These are phyloP conservation scores for Euproctis similis DNA, from an alignment of 2,888 invertebrate species.

Conservation along the genomic window DNA sequence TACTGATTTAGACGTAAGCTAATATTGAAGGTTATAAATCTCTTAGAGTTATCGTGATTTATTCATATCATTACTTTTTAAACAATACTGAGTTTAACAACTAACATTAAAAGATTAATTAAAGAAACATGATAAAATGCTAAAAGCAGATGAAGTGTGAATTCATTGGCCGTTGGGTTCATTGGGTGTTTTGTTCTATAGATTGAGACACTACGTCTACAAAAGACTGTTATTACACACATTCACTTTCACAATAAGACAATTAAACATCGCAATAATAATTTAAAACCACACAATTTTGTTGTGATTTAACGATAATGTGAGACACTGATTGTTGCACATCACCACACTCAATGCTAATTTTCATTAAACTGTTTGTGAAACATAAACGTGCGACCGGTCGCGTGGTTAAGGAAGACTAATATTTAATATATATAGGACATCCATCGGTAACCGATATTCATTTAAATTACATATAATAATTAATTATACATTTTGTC, in stretches of 20 bases:
- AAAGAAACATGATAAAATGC: too few relatives aligned
- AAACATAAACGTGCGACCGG: constrained; percentile 11
- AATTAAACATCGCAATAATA: constrained; percentile 6
- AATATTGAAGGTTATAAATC: constrained; percentile 1
- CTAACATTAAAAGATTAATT: too few relatives aligned
- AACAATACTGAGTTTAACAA: too few relatives aligned
- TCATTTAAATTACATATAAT: too few relatives aligned
- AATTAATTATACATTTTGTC: too few relatives aligned
- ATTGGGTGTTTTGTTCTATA: constrained; percentile 12
- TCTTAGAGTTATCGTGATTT: too few relatives aligned
- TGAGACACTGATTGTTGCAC: background rate
- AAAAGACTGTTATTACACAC: constrained; percentile 7
- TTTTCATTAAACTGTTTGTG: background rate
- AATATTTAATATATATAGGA: constrained; percentile 9
- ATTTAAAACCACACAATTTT: background rate
- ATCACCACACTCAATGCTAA: too few relatives aligned
- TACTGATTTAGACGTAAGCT: constrained; percentile 6
- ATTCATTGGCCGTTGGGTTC: too few relatives aligned
- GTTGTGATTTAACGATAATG: background rate
- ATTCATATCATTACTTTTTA: background rate
- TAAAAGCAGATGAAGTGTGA: constrained; percentile 6
- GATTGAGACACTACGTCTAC: constrained; percentile 7
- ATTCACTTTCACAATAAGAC: constrained; percentile 16
- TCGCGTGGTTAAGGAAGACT: constrained; percentile 38
- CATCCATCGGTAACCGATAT: too few relatives aligned